Base-by-base conservation (phyloP, 2,113 vertebrate genomes). In the Hassar affinis region DNA sequence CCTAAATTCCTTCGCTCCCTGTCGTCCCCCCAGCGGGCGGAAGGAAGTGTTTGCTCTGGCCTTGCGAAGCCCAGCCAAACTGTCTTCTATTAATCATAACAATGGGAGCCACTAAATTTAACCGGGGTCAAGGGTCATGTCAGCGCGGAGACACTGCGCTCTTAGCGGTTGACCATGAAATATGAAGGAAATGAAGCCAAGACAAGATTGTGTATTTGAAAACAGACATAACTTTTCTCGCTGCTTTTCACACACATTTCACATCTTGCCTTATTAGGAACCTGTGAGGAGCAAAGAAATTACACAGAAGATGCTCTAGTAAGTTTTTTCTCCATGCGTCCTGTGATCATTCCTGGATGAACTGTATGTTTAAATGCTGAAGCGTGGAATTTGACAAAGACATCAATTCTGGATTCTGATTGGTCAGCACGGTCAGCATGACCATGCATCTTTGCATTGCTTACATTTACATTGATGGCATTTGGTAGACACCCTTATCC, bases 101-200 rank as follows among this genome's bases (percentile, higher is more conserved):
- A 93, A 90, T 87, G 83, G 80, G 66, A 61, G 27, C 18, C 61
- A 74, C 83, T 88, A 86, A 85, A 88, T 89, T 90, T 90, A 91
- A 66, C 78, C 1, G 47, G 61, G 86, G 79, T 87, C 79, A 89
- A 69, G 81, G 88, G 78, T 78, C 82, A n/a, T 35, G 0, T 85
- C 81, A 84, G 83, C 38, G 25, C 17, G 18, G 80, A 85, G 80
- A 38, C 56, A 47, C 85, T 49, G 30, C 59, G 49, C 71, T 18
- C 83, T 51, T 62, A 56, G 8, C 64, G 45, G 33, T 59, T 54
- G 38, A 49, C 35, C 4, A 25, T 62, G 27, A 71, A 33, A 25
- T 30, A 81, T 22, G 52, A 78, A 33, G 1, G 8, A 4, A 56
- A 64, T 2, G 12, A 61, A 49, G 42, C 57, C 57, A 17, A 56